Evolutionary conservation across 2,888 invertebrate genomes (phyloP).

Genomic region (Orgyia antiqua): DNA sequence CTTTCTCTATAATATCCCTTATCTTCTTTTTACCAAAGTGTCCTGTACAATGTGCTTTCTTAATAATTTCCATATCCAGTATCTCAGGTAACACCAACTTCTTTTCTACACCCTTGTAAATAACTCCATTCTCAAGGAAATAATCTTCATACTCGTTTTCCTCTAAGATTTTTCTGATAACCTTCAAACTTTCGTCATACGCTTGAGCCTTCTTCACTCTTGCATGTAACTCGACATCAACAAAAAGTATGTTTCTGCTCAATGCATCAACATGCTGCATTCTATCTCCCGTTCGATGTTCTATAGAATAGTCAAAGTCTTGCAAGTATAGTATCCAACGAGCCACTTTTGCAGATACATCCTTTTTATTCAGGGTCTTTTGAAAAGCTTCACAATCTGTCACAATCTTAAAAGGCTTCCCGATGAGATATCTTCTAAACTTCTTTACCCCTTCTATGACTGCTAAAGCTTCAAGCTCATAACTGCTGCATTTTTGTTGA

Average conservation of each 20-base stretch:
- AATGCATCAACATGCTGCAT: background rate
- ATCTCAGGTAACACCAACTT: background rate
- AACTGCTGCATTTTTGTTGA: no score
- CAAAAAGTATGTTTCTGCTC: background rate
- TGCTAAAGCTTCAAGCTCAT: no score
- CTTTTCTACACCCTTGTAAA: background rate
- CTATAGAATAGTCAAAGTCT: background rate
- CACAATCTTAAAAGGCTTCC: background rate
- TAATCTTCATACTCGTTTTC: background rate
- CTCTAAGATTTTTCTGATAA: no score
- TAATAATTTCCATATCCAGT: constrained; percentile 11
- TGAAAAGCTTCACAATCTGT: background rate
- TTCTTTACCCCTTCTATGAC: no score
- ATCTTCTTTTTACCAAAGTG: constrained; percentile 21
- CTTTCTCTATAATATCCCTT: constrained; percentile 5
- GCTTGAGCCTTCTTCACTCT: no score
- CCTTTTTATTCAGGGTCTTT: background rate
- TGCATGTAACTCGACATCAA: no score
- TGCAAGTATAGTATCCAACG: background rate
- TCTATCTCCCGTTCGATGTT: background rate
- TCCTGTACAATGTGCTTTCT: constrained; percentile 15
- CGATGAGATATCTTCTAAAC: no score
- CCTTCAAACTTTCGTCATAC: no score
- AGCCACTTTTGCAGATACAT: background rate
- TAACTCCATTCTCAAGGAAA: background rate